phyloP scores from a whole-genome alignment of 1,140 invertebrate genomes.

The Drosophila santomea region DNA sequence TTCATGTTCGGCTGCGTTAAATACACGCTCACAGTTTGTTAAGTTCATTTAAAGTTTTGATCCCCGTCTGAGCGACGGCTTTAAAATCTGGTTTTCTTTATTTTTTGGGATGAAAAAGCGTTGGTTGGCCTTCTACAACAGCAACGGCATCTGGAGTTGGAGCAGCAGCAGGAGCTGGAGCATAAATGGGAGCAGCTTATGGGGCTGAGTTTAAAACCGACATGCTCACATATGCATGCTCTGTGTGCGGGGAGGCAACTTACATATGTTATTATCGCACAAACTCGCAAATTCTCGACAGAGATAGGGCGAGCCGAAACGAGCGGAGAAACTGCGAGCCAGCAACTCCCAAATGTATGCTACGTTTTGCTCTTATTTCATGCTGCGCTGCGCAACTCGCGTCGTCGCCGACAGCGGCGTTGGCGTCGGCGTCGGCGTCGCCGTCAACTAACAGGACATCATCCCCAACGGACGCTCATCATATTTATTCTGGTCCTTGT shows the following conservation, averaged over 20 bases:
- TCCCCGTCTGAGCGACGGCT: constrained; percentile 57
- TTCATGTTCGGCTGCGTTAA: constrained; percentile 59
- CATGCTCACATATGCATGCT: constrained; percentile 42
- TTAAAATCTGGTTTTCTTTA: constrained; percentile 49
- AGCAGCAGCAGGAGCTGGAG: constrained; percentile 20
- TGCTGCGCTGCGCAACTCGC: constrained; percentile 34
- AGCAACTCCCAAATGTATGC: constrained; percentile 79
- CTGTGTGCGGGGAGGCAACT: constrained; percentile 56
- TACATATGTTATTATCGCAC: constrained; percentile 82
- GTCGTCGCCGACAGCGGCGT: constrained; percentile 8
- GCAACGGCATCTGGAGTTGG: constrained; percentile 1
- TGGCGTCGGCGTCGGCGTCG: constrained; percentile 13
- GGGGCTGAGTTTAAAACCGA: constrained; percentile 70
- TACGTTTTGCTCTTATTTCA: constrained; percentile 72
- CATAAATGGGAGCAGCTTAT: constrained; percentile 58
- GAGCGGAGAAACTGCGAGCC: constrained; percentile 16
- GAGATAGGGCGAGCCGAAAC: constrained; percentile 28
- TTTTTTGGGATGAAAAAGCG: constrained; percentile 23
- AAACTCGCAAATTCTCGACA: constrained; percentile 79
- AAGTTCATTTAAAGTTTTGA: constrained; percentile 78
- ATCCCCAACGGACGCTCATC: constrained; percentile 68
- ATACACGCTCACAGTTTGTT: constrained; percentile 58
- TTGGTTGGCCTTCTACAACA: background rate
- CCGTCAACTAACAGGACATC: constrained; percentile 38
- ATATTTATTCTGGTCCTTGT: constrained; percentile 66